These are phyloP conservation scores for Scotopteryx bipunctaria DNA, from an alignment of 2,888 invertebrate genomes.

Conservation along the genomic window DNA sequence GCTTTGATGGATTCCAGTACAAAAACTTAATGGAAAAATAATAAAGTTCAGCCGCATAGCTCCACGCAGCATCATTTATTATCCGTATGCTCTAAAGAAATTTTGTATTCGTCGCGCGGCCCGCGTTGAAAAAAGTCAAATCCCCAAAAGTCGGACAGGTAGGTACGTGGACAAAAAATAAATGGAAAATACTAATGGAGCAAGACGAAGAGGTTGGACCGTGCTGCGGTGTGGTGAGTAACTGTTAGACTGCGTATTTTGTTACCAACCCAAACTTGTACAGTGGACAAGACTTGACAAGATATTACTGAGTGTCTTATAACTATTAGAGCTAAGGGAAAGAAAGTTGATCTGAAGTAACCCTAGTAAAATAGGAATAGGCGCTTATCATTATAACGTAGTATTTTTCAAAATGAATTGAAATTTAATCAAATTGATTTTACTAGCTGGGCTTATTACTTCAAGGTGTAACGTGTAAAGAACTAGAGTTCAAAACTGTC, in stretches of 20 bases:
- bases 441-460: too few species aligned
- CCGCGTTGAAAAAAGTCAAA: constrained; percentile 75
- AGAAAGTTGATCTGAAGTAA: too few species aligned
- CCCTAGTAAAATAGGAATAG: too few species aligned
- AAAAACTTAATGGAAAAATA: constrained; percentile 71
- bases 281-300: neutral
- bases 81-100: constrained; percentile 73
- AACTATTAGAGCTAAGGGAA: too few species aligned
- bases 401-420: too few species aligned
- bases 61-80: constrained; percentile 77
- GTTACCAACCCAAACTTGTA: neutral
- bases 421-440: too few species aligned
- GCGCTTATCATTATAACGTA: too few species aligned
- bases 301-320: too few species aligned
- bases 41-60: constrained; percentile 63
- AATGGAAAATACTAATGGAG: constrained; percentile 84
- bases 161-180: constrained; percentile 83
- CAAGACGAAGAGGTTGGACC: constrained; percentile 71
- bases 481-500: too few species aligned
- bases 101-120: constrained; percentile 79
- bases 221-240: constrained; percentile 60
- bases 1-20: constrained; percentile 25
- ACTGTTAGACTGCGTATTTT: constrained; percentile 32
- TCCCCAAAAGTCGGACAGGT: constrained; percentile 81
- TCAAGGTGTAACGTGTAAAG: too few species aligned